Conservation (phyloP, 2,113 vertebrate species). For the Nibea coibor region DNA sequence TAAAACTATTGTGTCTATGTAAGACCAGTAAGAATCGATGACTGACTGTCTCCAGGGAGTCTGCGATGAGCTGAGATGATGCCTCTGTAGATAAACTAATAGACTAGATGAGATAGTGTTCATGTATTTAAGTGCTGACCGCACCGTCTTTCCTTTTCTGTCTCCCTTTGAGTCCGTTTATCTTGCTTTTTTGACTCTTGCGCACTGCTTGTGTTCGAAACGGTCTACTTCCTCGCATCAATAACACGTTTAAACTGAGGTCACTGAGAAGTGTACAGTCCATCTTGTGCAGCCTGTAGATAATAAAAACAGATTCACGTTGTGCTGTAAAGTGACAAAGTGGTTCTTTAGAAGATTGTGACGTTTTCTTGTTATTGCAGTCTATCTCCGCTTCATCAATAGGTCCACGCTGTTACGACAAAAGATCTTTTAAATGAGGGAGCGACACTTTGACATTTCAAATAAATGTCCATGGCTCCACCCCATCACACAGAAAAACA, state of each 20-base stretch:
- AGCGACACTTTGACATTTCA: constrained; percentile 10
- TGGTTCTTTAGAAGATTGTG: constrained; percentile 1
- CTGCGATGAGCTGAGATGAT: constrained; percentile 39
- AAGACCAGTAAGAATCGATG: background rate
- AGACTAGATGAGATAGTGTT: constrained; percentile 40
- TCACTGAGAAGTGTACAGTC: background rate
- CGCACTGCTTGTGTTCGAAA: background rate
- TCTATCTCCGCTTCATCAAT: constrained; percentile 10
- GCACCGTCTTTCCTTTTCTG: background rate
- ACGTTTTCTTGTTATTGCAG: background rate
- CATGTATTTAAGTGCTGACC: background rate
- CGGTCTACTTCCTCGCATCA: background rate
- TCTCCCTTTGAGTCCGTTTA: background rate
- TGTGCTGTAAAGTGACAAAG: background rate
- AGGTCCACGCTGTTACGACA: background rate
- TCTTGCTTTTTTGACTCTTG: background rate
- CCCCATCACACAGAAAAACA: background rate
- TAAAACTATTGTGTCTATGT: background rate
- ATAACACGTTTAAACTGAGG: background rate
- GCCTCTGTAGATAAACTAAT: constrained; percentile 55
- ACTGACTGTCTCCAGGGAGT: constrained; percentile 25
- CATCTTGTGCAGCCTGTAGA: background rate
- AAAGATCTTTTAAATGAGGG: constrained; percentile 11
- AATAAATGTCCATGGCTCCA: background rate
- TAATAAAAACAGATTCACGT: background rate